Evolutionary conservation across 2,797 vertebrate genomes (phyloP).

Genomic region (Fistularia commersonii): DNA sequence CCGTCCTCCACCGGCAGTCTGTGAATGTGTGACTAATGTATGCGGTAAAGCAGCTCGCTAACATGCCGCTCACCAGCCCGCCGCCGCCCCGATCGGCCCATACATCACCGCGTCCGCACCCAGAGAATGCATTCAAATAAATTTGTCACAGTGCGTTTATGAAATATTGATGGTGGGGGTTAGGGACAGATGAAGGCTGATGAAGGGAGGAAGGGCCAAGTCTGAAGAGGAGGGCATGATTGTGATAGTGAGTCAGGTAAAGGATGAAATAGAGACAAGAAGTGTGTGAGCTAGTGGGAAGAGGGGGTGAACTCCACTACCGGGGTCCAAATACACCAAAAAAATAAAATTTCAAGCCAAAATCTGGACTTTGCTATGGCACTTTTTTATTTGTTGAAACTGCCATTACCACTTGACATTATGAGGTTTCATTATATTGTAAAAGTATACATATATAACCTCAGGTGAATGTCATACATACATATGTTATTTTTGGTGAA

Average conservation of each 20-base stretch:
- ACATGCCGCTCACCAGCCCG: slow-evolving; percentile 64
- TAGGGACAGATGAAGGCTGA: slow-evolving; percentile 46
- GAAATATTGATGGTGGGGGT: slow-evolving; percentile 75
- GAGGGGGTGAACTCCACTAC: no score
- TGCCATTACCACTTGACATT: no score
- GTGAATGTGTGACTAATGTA: slow-evolving; percentile 71
- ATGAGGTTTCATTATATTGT: no score
- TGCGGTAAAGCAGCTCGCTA: slow-evolving; percentile 75
- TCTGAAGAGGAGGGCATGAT: slow-evolving; percentile 24
- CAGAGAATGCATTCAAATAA: slow-evolving; percentile 78
- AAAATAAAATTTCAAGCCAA: no score
- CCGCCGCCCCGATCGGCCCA: slow-evolving; percentile 73
- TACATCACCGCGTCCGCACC: slow-evolving; percentile 86
- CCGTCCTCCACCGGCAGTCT: slow-evolving; percentile 58
- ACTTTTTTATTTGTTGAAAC: no score
- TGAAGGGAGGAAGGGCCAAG: slow-evolving; percentile 21
- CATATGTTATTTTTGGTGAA: no score
- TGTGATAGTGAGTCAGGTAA: slow-evolving; percentile 23
- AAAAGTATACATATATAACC: no score
- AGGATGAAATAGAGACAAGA: slow-evolving; percentile 32
- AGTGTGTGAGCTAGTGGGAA: neutral
- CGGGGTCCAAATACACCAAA: no score
- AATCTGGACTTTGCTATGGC: no score
- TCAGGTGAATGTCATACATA: no score
- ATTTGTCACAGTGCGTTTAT: slow-evolving; percentile 79